Conservation (phyloP, 2,113 vertebrate genomes). For the Pycnonotus jocosus region DNA sequence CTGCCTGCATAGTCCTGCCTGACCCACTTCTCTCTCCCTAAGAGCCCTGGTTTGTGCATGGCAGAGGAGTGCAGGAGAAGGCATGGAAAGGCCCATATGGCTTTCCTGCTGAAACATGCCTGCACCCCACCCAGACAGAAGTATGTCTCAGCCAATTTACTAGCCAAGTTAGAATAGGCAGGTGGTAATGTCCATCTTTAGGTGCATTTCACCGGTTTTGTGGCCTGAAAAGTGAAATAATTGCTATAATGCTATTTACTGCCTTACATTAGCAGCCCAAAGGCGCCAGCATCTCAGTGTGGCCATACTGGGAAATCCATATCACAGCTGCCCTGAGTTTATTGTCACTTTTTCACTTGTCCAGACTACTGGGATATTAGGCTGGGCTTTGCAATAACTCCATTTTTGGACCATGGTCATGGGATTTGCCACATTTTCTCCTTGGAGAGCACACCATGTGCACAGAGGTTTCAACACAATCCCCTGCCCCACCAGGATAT, state of each 20-base stretch:
- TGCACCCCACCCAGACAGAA: neutral
- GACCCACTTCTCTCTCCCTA: neutral
- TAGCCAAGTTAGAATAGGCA: neutral
- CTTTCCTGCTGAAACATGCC: conserved; percentile 25
- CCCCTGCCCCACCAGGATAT: neutral
- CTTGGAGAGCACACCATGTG: neutral
- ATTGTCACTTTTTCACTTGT: neutral
- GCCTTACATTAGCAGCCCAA: neutral
- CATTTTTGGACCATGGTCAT: neutral
- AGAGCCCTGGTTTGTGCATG: neutral
- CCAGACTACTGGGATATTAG: neutral
- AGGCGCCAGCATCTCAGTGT: neutral
- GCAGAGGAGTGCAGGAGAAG: neutral
- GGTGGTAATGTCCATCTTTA: neutral
- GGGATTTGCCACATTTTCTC: neutral
- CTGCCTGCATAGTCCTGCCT: conserved; percentile 35
- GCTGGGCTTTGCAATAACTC: neutral
- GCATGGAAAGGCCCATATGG: neutral
- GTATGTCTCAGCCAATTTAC: neutral
- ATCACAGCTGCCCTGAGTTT: neutral
- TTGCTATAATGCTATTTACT: neutral
- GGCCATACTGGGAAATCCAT: neutral
- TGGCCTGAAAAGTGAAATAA: neutral
- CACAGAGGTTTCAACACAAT: neutral
- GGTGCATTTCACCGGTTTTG: neutral